Percentiles rank a stretch among this genome's conserved stretches.
Conservation (phyloP, 2,113 vertebrate genomes). For the Chauna torquata region DNA sequence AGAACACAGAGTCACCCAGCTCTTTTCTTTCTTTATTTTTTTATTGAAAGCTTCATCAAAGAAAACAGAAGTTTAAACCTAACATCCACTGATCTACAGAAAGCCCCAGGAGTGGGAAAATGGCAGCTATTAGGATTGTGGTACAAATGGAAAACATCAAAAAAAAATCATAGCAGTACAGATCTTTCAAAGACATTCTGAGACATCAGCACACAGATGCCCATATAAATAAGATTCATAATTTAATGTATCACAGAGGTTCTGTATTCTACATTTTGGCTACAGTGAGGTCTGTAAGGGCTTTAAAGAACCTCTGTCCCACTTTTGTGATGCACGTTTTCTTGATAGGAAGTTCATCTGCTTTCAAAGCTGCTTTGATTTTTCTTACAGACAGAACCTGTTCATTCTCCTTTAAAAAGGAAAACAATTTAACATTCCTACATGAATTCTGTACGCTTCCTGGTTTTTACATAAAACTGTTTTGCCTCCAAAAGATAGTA, state of each 20-base stretch:
- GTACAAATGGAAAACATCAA: constrained; percentile 85
- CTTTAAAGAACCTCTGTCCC: constrained; percentile 63
- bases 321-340: constrained; percentile 21
- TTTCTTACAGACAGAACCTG: constrained; percentile 54
- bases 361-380: constrained; percentile 56
- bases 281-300: constrained; percentile 53
- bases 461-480: constrained; percentile 34
- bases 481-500: constrained; percentile 42
- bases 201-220: constrained; percentile 89
- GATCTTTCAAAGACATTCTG: constrained; percentile 82
- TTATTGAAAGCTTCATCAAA: constrained; percentile 99
- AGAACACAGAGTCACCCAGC: constrained; percentile 59
- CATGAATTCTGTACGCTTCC: constrained; percentile 30
- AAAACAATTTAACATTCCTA: constrained; percentile 42
- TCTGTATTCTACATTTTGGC: constrained; percentile 79
- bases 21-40: constrained; percentile 78
- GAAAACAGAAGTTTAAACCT: constrained; percentile 95
- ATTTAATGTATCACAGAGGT: constrained; percentile 81
- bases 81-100: constrained; percentile 98
- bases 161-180: constrained; percentile 79
- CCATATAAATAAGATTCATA: constrained; percentile 84
- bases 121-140: constrained; percentile 85
- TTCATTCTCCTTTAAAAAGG: constrained; percentile 52
- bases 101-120: constrained; percentile 92
- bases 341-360: constrained; percentile 40